phyloP scores from a whole-genome alignment of 2,888 invertebrate genomes.

The Hyposoter dolosus region DNA sequence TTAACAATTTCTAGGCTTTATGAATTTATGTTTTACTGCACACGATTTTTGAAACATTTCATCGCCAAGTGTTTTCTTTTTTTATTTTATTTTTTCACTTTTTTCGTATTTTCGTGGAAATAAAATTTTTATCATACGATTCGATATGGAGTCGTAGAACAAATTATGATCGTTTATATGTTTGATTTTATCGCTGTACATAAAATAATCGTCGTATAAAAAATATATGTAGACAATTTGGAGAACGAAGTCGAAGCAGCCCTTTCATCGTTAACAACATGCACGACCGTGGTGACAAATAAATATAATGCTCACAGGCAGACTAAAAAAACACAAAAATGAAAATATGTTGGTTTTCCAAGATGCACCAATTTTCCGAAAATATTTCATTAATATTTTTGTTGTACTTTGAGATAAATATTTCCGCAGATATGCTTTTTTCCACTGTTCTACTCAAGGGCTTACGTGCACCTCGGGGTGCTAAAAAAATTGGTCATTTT shows the following conservation, averaged over 20 bases:
- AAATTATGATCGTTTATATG: neutral
- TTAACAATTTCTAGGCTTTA: neutral
- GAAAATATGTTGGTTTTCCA: neutral
- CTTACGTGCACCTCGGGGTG: neutral
- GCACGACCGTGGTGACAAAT: neutral
- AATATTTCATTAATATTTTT: neutral
- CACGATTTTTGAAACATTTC: neutral
- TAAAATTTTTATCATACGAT: neutral
- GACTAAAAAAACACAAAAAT: neutral
- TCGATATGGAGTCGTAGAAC: neutral
- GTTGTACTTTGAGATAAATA: neutral
- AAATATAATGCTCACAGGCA: neutral
- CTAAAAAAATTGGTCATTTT: neutral
- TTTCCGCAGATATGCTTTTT: neutral
- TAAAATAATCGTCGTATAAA: constrained; percentile 4
- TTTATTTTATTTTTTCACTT: neutral
- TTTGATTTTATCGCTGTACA: neutral
- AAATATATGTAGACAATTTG: neutral
- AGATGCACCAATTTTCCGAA: neutral
- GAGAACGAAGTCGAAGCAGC: neutral
- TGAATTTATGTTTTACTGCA: neutral
- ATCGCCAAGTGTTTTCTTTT: neutral
- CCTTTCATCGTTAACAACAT: neutral
- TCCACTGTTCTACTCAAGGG: neutral
- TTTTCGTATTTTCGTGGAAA: neutral